Conservation (phyloP, 2,888 invertebrate genomes). For the Drosophila phalerata region DNA sequence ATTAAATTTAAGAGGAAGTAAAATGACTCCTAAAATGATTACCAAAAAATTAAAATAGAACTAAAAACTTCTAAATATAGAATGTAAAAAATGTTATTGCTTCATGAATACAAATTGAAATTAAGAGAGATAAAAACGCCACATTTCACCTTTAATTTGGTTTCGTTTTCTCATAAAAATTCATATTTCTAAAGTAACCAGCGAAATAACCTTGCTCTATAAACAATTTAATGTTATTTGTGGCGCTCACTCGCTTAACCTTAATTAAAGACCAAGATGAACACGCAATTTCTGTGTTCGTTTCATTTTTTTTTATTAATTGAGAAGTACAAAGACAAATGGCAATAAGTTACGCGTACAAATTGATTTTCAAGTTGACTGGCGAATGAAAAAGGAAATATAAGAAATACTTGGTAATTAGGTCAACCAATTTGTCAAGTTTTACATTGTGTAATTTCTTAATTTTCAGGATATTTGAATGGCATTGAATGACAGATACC, state of each 20-base stretch:
- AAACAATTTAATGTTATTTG: slow-evolving; percentile 67
- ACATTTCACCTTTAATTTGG: slow-evolving; percentile 30
- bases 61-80: neutral
- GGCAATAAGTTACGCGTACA: slow-evolving; percentile 20
- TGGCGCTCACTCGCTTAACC: slow-evolving; percentile 54
- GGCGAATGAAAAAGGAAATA: neutral
- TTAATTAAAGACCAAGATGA: slow-evolving; percentile 52
- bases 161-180: slow-evolving; percentile 41
- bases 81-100: neutral
- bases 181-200: slow-evolving; percentile 50
- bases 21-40: too few relatives aligned
- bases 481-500: neutral
- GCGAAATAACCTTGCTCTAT: slow-evolving; percentile 64
- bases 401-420: slow-evolving; percentile 28
- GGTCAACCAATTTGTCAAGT: slow-evolving; percentile 36
- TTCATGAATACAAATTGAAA: too few relatives aligned
- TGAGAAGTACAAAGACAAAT: slow-evolving; percentile 36
- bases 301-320: slow-evolving; percentile 41
- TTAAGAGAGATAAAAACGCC: too few relatives aligned
- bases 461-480: slow-evolving; percentile 1
- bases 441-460: slow-evolving; percentile 7
- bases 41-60: neutral
- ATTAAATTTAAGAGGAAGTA: too few relatives aligned
- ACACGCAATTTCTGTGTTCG: slow-evolving; percentile 53
- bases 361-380: slow-evolving; percentile 42